These are phyloP conservation scores for Lithophane ornitopus DNA, from an alignment of 2,888 invertebrate genomes.

Conservation along the genomic window DNA sequence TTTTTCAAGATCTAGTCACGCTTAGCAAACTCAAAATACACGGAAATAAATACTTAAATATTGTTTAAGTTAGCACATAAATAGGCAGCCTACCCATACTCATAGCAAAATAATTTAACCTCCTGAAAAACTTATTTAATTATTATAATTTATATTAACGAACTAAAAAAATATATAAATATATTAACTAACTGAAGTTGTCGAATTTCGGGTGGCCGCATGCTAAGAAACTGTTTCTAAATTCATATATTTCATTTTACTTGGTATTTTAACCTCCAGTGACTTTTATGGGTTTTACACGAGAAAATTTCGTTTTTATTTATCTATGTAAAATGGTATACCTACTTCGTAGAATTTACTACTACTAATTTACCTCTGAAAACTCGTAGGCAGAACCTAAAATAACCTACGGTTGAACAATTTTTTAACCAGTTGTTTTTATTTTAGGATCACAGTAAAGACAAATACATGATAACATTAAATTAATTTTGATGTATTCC, in stretches of 20 bases:
- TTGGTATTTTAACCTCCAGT: constrained; percentile 6
- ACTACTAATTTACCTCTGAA: neutral
- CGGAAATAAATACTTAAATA: neutral
- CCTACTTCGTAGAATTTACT: neutral
- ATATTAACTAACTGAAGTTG: neutral
- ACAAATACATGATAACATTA: neutral
- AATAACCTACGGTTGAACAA: neutral
- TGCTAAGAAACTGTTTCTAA: constrained; percentile 10
- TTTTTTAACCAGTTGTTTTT: neutral
- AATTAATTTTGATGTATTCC: neutral
- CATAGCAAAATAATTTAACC: neutral
- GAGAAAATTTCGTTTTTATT: neutral
- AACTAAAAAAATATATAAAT: no score
- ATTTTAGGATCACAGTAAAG: neutral
- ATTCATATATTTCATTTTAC: constrained; percentile 3
- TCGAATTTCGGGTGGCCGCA: constrained; percentile 11
- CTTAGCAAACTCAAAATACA: neutral
- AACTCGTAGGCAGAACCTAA: neutral
- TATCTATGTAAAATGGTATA: neutral
- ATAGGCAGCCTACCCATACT: neutral
- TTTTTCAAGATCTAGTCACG: no score
- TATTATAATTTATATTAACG: no score
- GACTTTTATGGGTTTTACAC: constrained; percentile 9
- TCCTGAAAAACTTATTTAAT: no score
- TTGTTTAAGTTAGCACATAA: neutral